These are phyloP conservation scores for Etheostoma spectabile DNA, from an alignment of 2,113 vertebrate species.

Conservation along the genomic window DNA sequence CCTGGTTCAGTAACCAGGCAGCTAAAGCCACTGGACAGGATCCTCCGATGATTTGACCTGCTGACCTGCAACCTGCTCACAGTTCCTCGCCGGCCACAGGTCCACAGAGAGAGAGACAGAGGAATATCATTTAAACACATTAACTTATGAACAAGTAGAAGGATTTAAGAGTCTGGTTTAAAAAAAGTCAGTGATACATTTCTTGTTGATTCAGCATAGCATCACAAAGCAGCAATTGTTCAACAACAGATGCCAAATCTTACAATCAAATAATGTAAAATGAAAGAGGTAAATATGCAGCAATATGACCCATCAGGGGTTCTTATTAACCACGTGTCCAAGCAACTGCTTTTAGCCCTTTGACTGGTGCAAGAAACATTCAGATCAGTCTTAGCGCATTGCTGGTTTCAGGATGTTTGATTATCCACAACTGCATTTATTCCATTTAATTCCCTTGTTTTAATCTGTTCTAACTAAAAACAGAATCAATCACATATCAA, in stretches of 20 bases:
- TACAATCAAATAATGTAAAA: conserved; percentile 68
- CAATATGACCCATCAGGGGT: conserved; percentile 67
- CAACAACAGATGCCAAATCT: conserved; percentile 59
- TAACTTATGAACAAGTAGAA: conserved; percentile 45
- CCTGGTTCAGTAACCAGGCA: conserved; percentile 50
- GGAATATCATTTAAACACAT: conserved; percentile 53
- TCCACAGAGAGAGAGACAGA: conserved; percentile 35
- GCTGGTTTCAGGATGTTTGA: conserved; percentile 73
- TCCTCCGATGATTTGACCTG: conserved; percentile 59
- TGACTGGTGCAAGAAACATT: conserved; percentile 78
- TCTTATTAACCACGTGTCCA: conserved; percentile 60
- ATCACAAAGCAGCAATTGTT: conserved; percentile 72
- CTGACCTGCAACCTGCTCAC: conserved; percentile 36
- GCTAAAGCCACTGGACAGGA: conserved; percentile 50
- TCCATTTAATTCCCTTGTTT: conserved; percentile 38
- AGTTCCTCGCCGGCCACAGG: conserved; percentile 36
- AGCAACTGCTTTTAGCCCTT: conserved; percentile 79
- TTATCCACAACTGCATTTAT: conserved; percentile 62
- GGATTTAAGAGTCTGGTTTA: conserved; percentile 45
- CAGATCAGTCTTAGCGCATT: conserved; percentile 74
- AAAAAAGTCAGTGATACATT: conserved; percentile 56
- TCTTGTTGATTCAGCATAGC: conserved; percentile 69
- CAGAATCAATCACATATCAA: conserved; percentile 55
- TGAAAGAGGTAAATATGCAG: conserved; percentile 78
- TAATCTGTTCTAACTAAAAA: conserved; percentile 44